These are phyloP conservation scores for Rostratula benghalensis DNA, from an alignment of 2,113 vertebrate genomes.

Conservation along the genomic window DNA sequence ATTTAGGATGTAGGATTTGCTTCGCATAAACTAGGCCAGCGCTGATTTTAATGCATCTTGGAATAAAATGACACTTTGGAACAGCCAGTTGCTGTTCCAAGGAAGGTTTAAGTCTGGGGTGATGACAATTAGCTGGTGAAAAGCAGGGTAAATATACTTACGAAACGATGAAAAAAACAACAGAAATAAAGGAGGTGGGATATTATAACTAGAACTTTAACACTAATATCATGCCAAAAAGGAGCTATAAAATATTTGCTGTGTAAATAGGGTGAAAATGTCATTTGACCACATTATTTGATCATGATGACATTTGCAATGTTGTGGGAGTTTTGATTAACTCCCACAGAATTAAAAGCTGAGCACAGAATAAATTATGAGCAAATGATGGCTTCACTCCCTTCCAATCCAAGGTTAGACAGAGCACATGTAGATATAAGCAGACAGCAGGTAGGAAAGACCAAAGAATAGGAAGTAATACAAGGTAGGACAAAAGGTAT, in stretches of 20 bases:
- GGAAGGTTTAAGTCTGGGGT: background rate
- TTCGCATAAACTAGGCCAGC: background rate
- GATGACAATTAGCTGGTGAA: background rate
- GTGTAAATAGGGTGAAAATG: background rate
- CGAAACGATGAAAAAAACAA: background rate
- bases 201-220: background rate
- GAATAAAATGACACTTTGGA: background rate
- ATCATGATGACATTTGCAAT: background rate
- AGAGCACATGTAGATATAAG: background rate
- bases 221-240: background rate
- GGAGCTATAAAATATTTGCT: background rate
- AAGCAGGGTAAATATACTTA: background rate
- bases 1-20: background rate
- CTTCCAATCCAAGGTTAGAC: background rate
- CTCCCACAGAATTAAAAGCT: background rate
- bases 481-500: background rate
- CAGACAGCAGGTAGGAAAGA: background rate
- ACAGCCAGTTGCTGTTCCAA: background rate
- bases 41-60: background rate
- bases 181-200: background rate
- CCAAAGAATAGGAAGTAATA: background rate
- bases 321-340: background rate
- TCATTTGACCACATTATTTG: background rate
- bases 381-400: background rate
- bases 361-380: background rate